These are phyloP conservation scores for Neolamprologus multifasciatus DNA, from an alignment of 2,797 vertebrate genomes.

Conservation along the genomic window DNA sequence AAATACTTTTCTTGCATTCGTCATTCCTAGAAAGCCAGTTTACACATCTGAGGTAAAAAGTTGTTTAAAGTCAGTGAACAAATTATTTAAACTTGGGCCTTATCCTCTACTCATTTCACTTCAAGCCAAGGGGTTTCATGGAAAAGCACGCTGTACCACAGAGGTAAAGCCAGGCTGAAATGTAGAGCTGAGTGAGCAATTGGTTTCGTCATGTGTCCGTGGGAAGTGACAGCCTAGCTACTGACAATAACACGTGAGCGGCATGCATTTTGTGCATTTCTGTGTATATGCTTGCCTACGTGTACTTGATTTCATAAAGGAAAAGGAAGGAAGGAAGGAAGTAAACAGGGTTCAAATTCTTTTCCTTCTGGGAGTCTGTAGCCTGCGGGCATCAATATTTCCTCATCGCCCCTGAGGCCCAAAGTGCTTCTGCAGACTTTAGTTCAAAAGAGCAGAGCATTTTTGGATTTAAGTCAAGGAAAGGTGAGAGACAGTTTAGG, in stretches of 20 bases:
- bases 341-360: slow-evolving; percentile 18
- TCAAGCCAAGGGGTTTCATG: neutral
- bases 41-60: neutral
- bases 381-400: slow-evolving; percentile 40
- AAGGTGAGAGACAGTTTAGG: slow-evolving; percentile 21
- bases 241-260: slow-evolving; percentile 28
- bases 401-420: neutral
- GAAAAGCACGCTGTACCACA: slow-evolving; percentile 1
- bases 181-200: slow-evolving; percentile 32
- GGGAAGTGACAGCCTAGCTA: slow-evolving; percentile 34
- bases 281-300: neutral
- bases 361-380: slow-evolving; percentile 1
- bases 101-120: slow-evolving; percentile 16
- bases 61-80: slow-evolving; percentile 27
- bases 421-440: neutral
- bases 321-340: neutral
- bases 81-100: slow-evolving; percentile 13
- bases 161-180: slow-evolving; percentile 30
- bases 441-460: neutral
- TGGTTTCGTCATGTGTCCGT: slow-evolving; percentile 27
- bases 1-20: neutral
- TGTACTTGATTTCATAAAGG: neutral
- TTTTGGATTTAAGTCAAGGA: slow-evolving; percentile 7
- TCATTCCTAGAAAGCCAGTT: neutral
- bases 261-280: neutral